Conservation (phyloP, 2,888 invertebrate genomes). For the Druceiella hillmani region DNA sequence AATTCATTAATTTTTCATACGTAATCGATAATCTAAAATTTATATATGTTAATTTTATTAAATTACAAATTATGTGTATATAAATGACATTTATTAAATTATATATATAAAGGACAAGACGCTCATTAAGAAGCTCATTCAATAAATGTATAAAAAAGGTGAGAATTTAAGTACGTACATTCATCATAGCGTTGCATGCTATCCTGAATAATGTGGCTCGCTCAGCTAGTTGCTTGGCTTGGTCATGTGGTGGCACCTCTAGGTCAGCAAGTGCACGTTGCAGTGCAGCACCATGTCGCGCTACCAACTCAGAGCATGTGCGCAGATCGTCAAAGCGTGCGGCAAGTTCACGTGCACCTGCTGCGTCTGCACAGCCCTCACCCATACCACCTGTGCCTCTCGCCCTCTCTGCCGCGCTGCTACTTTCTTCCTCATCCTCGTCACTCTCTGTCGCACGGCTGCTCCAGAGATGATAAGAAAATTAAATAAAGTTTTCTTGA, state of each 20-base stretch:
- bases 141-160: too few species aligned
- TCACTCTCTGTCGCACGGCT: slow-evolving; percentile 67
- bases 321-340: slow-evolving; percentile 83
- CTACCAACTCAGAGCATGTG: slow-evolving; percentile 87
- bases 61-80: too few species aligned
- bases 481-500: too few species aligned
- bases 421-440: slow-evolving; percentile 66
- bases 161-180: slow-evolving; percentile 66
- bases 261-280: slow-evolving; percentile 76
- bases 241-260: slow-evolving; percentile 66
- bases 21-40: too few species aligned
- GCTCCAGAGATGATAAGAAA: too few species aligned
- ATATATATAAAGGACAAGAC: too few species aligned
- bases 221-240: slow-evolving; percentile 87
- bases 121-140: too few species aligned
- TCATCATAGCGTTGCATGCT: slow-evolving; percentile 95
- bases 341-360: slow-evolving; percentile 66
- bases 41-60: too few species aligned
- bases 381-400: slow-evolving; percentile 48
- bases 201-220: slow-evolving; percentile 93
- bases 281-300: slow-evolving; percentile 80
- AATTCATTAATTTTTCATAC: too few species aligned
- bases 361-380: slow-evolving; percentile 50
- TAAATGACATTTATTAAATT: too few species aligned
- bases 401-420: slow-evolving; percentile 39